Evolutionary conservation across 2,888 invertebrate genomes (phyloP).

Genomic region (Fragum fragum): DNA sequence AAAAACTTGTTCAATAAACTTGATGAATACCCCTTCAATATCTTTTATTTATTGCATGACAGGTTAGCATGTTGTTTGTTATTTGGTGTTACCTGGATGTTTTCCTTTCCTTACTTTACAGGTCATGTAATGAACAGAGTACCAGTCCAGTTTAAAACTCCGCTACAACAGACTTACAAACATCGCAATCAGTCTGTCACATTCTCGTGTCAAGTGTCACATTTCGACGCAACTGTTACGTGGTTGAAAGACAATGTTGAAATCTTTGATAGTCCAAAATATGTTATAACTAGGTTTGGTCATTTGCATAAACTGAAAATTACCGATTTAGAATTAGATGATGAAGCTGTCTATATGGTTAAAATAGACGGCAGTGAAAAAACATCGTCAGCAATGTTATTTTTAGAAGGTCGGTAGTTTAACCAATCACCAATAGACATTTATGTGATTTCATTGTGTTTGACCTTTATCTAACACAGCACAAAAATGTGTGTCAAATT

Average conservation of each 20-base stretch:
- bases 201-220: slow-evolving; percentile 92
- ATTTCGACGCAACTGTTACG: slow-evolving; percentile 92
- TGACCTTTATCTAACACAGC: neutral
- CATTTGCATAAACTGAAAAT: slow-evolving; percentile 77
- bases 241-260: slow-evolving; percentile 90
- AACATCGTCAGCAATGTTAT: slow-evolving; percentile 72
- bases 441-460: neutral
- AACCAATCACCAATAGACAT: slow-evolving; percentile 18
- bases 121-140: slow-evolving; percentile 58
- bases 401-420: slow-evolving; percentile 74
- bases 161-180: slow-evolving; percentile 60
- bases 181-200: slow-evolving; percentile 70
- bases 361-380: slow-evolving; percentile 70
- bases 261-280: slow-evolving; percentile 69
- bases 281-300: slow-evolving; percentile 75
- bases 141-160: slow-evolving; percentile 67
- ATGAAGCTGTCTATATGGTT: slow-evolving; percentile 77
- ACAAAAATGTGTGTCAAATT: neutral
- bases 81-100: neutral
- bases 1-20: too few relatives aligned
- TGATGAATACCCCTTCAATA: too few relatives aligned
- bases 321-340: slow-evolving; percentile 71
- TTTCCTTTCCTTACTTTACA: slow-evolving; percentile 37
- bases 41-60: slow-evolving; percentile 19
- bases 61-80: slow-evolving; percentile 14